Base-by-base conservation (phyloP, 37 sponge, comb jelly and placozoan species). In the Amphimedon queenslandica region DNA sequence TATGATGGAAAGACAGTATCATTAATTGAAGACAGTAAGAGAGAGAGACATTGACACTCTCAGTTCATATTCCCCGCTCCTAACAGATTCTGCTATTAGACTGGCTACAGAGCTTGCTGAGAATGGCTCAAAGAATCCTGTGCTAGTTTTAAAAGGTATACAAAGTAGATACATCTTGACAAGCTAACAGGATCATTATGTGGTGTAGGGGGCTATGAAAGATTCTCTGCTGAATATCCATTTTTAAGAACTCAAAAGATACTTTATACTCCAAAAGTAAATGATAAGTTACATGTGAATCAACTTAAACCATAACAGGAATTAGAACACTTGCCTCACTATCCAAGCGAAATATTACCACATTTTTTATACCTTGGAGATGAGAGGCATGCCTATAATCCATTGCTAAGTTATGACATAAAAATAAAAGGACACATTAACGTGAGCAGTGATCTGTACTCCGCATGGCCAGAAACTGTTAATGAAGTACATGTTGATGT, bases 221-320 rank as follows among this genome's bases (percentile, higher is more conserved):
- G 80, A 57, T 96, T 96, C 65, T 90, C 94, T 29, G 97, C 97
- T 3, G 87, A 88, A 57, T 96, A 96, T 65, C 97, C 97, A 0
- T 93, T 93, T 73, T 63, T 96, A 60, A 86, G 91, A 66, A 89
- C 97, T 30, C 83, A 93, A 58, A 88, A 92, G 56, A 83, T 86
- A 55, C 69, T 87, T 31, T 96, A 86, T 74, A 90, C 91, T 18
- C 80, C 74, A n/a, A 55, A 80, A 60, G 96, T 95, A 73, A 76
- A 83, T 29, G 8, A 33, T n/a, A 60, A 11, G 21, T 60, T 25
- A 60, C 61, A 25, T 60, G 61, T n/a, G 1, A 21, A 21, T 4
- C 13, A 10, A 6, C 32, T 28, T 55, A 2, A 5, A n/a, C 74
- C 23, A 32, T 31, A 25, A 24, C 80, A 91, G 92, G 97, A 96